Evolutionary conservation across 2,888 invertebrate genomes (phyloP).

Genomic region (Rotaria socialis): DNA sequence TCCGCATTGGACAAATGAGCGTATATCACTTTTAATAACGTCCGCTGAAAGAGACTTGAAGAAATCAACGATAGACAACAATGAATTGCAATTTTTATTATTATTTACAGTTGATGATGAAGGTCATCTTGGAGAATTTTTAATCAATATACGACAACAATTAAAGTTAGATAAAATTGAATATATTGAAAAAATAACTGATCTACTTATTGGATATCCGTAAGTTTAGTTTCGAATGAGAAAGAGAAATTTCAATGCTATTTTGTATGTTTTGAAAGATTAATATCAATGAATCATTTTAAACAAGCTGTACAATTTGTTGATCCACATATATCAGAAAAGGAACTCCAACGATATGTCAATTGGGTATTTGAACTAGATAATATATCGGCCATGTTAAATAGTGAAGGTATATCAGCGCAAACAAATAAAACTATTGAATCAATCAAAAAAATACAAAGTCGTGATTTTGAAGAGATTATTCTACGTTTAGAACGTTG

Average conservation of each 20-base stretch:
- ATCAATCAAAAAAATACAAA: background rate
- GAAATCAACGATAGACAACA: background rate
- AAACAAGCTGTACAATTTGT: background rate
- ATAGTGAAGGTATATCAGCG: background rate
- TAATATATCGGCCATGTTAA: background rate
- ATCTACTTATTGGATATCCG: background rate
- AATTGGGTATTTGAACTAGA: background rate
- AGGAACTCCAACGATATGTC: conserved; percentile 21
- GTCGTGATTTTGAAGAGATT: background rate
- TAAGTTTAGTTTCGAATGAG: background rate
- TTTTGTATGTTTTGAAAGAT: background rate
- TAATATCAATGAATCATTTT: background rate
- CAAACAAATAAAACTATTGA: background rate
- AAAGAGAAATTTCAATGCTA: background rate
- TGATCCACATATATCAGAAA: background rate
- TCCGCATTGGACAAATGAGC: background rate
- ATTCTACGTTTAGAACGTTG: conserved; percentile 4
- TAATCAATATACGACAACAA: background rate
- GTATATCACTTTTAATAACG: background rate
- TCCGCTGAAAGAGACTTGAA: background rate
- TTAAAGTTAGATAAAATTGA: background rate
- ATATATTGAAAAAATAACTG: background rate
- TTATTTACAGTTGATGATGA: conserved; percentile 13
- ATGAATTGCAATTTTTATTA: background rate
- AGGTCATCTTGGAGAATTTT: background rate